These are phyloP conservation scores for Nasonia oneida DNA, from an alignment of 2,888 invertebrate genomes.

Conservation along the genomic window DNA sequence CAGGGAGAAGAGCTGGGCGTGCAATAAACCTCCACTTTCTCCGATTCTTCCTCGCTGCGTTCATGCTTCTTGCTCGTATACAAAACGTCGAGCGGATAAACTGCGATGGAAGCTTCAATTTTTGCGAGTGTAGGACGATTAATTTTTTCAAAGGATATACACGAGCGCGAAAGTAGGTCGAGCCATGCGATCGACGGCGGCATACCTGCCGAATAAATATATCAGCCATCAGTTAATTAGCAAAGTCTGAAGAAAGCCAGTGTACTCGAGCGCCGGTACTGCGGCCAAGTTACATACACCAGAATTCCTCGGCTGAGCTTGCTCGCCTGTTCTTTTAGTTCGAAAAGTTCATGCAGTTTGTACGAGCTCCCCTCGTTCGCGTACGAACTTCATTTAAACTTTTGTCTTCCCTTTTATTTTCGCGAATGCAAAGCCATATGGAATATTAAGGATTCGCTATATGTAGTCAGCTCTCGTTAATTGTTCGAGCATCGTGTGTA, in stretches of 20 bases:
- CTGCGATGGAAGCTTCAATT: background rate
- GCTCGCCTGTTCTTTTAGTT: conserved; percentile 42
- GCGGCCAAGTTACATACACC: conserved; percentile 44
- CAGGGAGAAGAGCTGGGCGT: conserved; percentile 58
- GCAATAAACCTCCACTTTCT: conserved; percentile 69
- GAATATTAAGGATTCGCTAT: conserved; percentile 33
- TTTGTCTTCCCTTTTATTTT: conserved; percentile 54
- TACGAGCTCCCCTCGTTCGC: conserved; percentile 46
- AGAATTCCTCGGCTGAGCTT: conserved; percentile 41
- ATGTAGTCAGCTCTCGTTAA: conserved; percentile 17
- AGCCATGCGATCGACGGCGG: conserved; percentile 27
- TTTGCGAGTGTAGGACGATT: background rate
- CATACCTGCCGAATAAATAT: conserved; percentile 61
- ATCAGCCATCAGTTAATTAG: conserved; percentile 59
- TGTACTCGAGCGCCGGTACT: conserved; percentile 51
- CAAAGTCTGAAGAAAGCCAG: conserved; percentile 63
- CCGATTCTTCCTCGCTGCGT: conserved; percentile 60
- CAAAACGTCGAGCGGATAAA: background rate
- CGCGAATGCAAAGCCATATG: conserved; percentile 43
- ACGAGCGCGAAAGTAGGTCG: background rate
- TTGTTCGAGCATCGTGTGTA: conserved; percentile 27
- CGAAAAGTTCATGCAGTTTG: conserved; percentile 59
- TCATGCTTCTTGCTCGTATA: conserved; percentile 28
- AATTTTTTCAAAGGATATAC: conserved; percentile 3
- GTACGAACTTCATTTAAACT: conserved; percentile 58